These are phyloP conservation scores for Gandaritis pyraliata DNA, from an alignment of 2,888 invertebrate genomes.

Conservation along the genomic window DNA sequence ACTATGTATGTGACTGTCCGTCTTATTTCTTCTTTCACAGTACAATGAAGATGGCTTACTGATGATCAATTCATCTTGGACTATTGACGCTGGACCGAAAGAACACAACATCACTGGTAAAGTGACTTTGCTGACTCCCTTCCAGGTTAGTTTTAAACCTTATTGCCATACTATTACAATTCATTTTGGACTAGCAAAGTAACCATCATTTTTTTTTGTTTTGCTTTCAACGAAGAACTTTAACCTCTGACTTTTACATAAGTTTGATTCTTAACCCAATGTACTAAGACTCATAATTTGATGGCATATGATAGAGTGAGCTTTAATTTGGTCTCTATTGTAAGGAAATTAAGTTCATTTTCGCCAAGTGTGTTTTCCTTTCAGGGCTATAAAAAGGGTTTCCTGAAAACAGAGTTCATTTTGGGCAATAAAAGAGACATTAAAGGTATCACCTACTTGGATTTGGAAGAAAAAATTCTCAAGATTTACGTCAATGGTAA, in stretches of 20 bases:
- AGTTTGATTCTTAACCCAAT: neutral
- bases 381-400: conserved; percentile 87
- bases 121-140: conserved; percentile 87
- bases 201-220: no score
- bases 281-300: neutral
- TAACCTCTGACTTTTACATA: neutral
- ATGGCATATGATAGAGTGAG: no score
- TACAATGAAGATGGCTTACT: conserved; percentile 88
- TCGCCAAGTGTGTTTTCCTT: conserved; percentile 28
- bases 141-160: conserved; percentile 65
- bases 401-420: conserved; percentile 87
- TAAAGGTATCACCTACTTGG: conserved; percentile 88
- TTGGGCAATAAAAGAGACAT: conserved; percentile 86
- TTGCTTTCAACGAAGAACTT: neutral
- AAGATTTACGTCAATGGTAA: conserved; percentile 86
- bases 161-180: conserved; percentile 4
- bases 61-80: conserved; percentile 89
- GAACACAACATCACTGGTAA: conserved; percentile 88
- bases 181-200: conserved; percentile 8
- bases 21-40: conserved; percentile 53
- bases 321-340: neutral
- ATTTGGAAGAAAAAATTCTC: conserved; percentile 88
- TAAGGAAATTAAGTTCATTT: conserved; percentile 1
- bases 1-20: conserved; percentile 1
- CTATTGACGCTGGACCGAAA: conserved; percentile 78